A percentile compares a stretch with the other conserved stretches of the same genome.
phyloP scores from a whole-genome alignment of 2,797 vertebrate species.

The Gobio occitaniae region DNA sequence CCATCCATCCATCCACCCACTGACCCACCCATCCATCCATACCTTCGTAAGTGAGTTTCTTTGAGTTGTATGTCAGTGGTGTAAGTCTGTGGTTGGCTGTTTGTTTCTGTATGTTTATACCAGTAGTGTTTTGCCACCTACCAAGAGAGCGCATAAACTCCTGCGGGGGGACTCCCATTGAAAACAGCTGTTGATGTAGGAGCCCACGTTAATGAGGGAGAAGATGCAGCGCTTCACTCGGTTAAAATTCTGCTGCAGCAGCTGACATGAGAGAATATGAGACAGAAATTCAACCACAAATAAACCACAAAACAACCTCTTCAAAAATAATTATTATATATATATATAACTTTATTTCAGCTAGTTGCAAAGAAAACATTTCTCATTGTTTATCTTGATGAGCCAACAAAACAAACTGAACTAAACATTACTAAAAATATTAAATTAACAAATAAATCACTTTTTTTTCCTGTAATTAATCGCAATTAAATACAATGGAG shows the following conservation, averaged over 20 bases:
- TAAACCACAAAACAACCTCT: neutral
- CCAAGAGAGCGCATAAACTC: constrained; percentile 96
- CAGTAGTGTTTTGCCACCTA: constrained; percentile 71
- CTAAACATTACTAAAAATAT: too few species aligned
- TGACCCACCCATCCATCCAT: neutral
- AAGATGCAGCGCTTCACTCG: constrained; percentile 89
- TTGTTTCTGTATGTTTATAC: constrained; percentile 27
- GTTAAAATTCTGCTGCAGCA: constrained; percentile 92
- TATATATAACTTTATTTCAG: too few species aligned
- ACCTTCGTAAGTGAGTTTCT: neutral
- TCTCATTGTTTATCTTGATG: too few species aligned
- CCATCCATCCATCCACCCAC: neutral
- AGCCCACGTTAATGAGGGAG: constrained; percentile 89
- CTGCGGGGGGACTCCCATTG: constrained; percentile 96
- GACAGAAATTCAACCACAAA: neutral
- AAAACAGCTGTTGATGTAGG: constrained; percentile 97
- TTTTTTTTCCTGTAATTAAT: too few species aligned
- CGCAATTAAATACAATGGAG: too few species aligned
- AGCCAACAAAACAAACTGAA: too few species aligned
- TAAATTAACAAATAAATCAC: too few species aligned
- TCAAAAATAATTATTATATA: neutral
- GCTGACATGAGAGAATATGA: constrained; percentile 72
- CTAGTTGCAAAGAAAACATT: too few species aligned
- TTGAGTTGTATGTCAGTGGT: neutral
- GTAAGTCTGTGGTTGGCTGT: neutral